These are phyloP conservation scores for Hirtodrosophila cameraria DNA, from an alignment of 2,888 invertebrate genomes.

Conservation along the genomic window DNA sequence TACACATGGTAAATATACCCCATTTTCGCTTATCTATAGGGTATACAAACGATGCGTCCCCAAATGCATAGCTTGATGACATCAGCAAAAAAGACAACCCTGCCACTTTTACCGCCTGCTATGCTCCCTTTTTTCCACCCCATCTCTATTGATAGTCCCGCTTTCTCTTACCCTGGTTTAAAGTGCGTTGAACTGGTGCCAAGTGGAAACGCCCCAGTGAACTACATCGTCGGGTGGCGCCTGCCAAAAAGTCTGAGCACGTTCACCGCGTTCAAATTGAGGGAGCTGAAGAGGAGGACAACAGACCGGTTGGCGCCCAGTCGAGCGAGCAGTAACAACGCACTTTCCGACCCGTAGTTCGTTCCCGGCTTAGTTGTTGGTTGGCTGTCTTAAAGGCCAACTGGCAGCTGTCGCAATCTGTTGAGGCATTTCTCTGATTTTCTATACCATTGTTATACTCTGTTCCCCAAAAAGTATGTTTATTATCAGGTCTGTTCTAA, in stretches of 20 bases:
- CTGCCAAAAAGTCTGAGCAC: constrained; percentile 69
- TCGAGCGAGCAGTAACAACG: constrained; percentile 46
- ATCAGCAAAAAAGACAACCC: constrained; percentile 52
- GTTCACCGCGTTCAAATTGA: constrained; percentile 36
- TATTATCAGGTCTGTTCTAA: too few species aligned
- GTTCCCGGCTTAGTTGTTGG: not conserved
- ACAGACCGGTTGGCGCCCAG: constrained; percentile 61
- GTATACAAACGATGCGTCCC: constrained; percentile 17
- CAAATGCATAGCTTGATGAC: constrained; percentile 56
- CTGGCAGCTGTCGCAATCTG: constrained; percentile 56
- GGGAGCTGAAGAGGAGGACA: not conserved
- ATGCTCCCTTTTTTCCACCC: not conserved
- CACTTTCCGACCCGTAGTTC: constrained; percentile 27
- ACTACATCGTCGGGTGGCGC: constrained; percentile 62
- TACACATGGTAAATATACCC: not conserved
- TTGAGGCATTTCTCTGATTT: constrained; percentile 35
- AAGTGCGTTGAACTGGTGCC: constrained; percentile 77
- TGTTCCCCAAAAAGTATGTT: not conserved
- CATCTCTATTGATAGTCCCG: too few species aligned
- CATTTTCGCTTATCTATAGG: not conserved
- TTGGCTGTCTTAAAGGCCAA: constrained; percentile 23
- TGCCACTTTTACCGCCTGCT: not conserved
- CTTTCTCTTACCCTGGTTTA: constrained; percentile 32
- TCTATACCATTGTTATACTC: not conserved
- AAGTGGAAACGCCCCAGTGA: constrained; percentile 73